Conservation (phyloP, 2,888 invertebrate genomes). For the Epinotia demarniana region DNA sequence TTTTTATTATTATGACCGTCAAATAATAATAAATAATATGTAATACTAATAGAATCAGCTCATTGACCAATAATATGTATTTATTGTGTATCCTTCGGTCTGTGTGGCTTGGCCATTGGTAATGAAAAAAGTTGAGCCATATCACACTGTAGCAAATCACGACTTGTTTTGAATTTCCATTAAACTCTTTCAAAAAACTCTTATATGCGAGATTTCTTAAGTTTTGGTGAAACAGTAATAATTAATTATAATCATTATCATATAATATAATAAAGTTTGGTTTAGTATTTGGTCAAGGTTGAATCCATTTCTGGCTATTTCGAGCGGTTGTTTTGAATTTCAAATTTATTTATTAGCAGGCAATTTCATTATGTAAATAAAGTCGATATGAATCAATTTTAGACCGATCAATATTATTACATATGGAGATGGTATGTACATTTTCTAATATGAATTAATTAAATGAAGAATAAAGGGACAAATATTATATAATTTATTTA, state of each 20-base stretch:
- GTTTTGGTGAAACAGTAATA: conserved; percentile 21
- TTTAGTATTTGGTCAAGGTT: conserved; percentile 21
- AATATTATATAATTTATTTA: no score
- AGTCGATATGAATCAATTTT: not conserved
- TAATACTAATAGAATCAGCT: no score
- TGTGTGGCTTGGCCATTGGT: no score
- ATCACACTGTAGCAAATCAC: not conserved
- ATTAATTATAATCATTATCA: not conserved
- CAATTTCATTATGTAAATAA: not conserved
- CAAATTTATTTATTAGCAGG: not conserved
- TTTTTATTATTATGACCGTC: no score
- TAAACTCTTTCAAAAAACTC: conserved; percentile 3
- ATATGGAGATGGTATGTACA: not conserved
- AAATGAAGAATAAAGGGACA: no score
- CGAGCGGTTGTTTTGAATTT: conserved; percentile 18
- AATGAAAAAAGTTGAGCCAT: no score
- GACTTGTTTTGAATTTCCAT: conserved; percentile 11
- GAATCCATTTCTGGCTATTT: not conserved
- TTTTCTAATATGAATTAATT: no score
- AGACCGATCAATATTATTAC: not conserved
- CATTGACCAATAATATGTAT: no score
- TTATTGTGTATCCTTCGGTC: no score
- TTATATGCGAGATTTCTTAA: not conserved
- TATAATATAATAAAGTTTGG: not conserved
- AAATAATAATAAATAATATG: no score